These are phyloP conservation scores for Campaea margaritaria DNA, from an alignment of 2,888 invertebrate species.

Conservation along the genomic window DNA sequence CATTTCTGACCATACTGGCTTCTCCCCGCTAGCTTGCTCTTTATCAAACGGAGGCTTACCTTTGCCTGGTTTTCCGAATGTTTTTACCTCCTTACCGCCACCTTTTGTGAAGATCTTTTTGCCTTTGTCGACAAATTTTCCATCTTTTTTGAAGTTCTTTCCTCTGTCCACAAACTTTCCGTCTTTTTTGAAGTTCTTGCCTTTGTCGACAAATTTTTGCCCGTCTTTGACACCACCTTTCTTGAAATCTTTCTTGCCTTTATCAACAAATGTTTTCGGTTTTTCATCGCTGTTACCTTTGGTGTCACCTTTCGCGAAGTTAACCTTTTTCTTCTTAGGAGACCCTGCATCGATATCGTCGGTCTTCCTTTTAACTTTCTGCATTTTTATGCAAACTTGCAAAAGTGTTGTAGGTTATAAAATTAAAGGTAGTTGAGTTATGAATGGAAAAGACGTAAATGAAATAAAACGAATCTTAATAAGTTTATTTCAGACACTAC, in stretches of 20 bases:
- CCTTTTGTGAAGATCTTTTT: conserved; percentile 40
- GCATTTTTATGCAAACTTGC: conserved; percentile 55
- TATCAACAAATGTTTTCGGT: conserved; percentile 30
- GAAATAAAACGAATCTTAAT: too few relatives aligned
- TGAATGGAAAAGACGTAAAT: too few relatives aligned
- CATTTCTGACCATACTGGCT: conserved; percentile 89
- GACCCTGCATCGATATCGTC: conserved; percentile 49
- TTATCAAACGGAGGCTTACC: conserved; percentile 43
- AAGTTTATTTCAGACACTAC: too few relatives aligned
- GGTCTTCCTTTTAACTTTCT: conserved; percentile 72
- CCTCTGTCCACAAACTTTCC: conserved; percentile 34
- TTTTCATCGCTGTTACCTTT: conserved; percentile 30
- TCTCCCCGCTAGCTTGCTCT: conserved; percentile 63
- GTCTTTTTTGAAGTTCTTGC: conserved; percentile 40
- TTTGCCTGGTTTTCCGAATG: conserved; percentile 34
- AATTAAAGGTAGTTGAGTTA: not conserved
- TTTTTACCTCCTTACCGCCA: conserved; percentile 31
- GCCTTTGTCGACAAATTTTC: conserved; percentile 34
- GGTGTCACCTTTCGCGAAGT: conserved; percentile 41
- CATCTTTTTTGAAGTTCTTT: conserved; percentile 40
- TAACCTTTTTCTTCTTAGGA: conserved; percentile 68
- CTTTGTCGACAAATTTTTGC: conserved; percentile 35
- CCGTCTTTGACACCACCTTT: conserved; percentile 31
- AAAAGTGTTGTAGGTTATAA: not conserved
- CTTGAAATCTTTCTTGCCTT: conserved; percentile 28